A percentile compares a stretch with the other conserved stretches of the same genome.
phyloP scores from a whole-genome alignment of 2,888 invertebrate genomes.

The Clistopyga incitator region DNA sequence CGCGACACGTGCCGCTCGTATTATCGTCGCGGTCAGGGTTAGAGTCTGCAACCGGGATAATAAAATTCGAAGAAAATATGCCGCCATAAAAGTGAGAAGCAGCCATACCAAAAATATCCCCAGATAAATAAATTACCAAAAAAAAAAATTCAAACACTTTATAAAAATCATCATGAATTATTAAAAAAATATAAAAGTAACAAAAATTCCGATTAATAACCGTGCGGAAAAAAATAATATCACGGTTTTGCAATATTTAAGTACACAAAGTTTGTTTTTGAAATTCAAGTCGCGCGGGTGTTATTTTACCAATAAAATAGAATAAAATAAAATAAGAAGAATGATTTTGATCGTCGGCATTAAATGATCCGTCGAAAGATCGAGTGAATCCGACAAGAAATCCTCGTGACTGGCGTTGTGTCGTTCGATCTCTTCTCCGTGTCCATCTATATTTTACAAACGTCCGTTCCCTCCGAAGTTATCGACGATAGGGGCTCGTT shows the following conservation, averaged over 20 bases:
- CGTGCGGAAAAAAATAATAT: too few species aligned
- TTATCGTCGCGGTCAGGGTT: slow-evolving; percentile 53
- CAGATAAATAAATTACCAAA: too few species aligned
- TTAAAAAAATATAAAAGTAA: too few species aligned
- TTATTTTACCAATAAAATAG: neutral
- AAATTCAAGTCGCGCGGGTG: neutral
- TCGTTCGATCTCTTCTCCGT: neutral
- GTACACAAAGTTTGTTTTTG: neutral
- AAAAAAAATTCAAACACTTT: too few species aligned
- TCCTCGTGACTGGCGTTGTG: neutral
- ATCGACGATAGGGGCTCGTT: slow-evolving; percentile 43
- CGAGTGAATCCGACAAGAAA: slow-evolving; percentile 18
- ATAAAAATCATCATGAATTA: too few species aligned
- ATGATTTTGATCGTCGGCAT: neutral
- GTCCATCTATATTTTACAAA: slow-evolving; percentile 37
- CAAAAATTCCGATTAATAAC: too few species aligned
- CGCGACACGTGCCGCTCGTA: slow-evolving; percentile 28
- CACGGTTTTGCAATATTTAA: too few species aligned
- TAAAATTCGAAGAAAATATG: slow-evolving; percentile 4
- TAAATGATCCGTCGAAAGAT: slow-evolving; percentile 3
- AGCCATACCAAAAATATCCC: neutral
- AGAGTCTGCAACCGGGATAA: slow-evolving; percentile 12
- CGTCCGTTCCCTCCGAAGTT: slow-evolving; percentile 41
- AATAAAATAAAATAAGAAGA: neutral
- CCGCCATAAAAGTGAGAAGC: neutral